Base-by-base conservation (phyloP, 2,888 invertebrate species). In the Taphrorychus bicolor region DNA sequence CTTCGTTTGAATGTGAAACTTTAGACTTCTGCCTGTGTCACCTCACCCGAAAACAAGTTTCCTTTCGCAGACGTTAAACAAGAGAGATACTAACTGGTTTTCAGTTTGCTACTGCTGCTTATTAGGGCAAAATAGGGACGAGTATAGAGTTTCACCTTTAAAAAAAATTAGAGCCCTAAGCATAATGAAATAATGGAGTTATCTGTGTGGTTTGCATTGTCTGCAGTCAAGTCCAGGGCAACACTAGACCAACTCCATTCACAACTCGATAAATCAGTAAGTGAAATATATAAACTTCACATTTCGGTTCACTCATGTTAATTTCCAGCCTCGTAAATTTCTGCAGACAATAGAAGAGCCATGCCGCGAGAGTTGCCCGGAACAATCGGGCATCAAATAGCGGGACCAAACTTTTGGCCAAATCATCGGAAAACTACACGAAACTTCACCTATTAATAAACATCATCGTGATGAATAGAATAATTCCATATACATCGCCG, bases 381-480 rank as follows among this genome's bases (percentile, higher is more conserved):
- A 40, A 57, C 42, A 42, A 59, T 59, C 23, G 16, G 22, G 23
- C 24, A 59, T 59, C 59, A 57, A 53, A 53, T 24, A 53, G 51
- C 51, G 22, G 51, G 22, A n/a, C 48, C 24, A 66, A 66, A 66
- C 59, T 66, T 66, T 66, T 56, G 32, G 22, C 24, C 49, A 48
- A 63, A 59, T 59, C 59, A 63, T 59, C 62, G 9, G 54, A 59
- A 63, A 68, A 68, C 63, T 59, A 63, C 54, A 45, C 54, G 48
- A 68, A 68, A 68, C 68, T 68, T 68, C 62, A 40, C 63, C 68
- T 62, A 68, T 68, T 68, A 68, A 68, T 68, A 68, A 68, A 68
- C 68, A 68, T 68, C 68, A 59, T 58, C 48, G 42, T 59, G 57
- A 59, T 66, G 60, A 63, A 68, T 68, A 59, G 68, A 68, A 68